Conservation (phyloP, 2,113 vertebrate genomes). For the Stegostoma tigrinum region DNA sequence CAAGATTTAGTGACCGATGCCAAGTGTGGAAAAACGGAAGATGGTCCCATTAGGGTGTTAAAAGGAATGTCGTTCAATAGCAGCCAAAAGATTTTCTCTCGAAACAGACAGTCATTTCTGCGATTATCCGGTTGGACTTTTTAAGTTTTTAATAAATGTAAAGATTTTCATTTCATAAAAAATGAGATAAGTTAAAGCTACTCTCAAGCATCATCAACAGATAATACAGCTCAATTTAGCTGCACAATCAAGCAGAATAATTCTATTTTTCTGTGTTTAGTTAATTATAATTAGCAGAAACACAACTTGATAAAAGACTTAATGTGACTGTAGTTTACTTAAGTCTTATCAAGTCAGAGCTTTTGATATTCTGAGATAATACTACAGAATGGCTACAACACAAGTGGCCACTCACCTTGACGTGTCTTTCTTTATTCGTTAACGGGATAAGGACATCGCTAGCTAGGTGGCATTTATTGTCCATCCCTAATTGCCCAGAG, state of each 20-base stretch:
- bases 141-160: not conserved
- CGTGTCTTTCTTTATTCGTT: no score
- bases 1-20: not conserved
- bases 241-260: not conserved
- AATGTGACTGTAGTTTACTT: slow-evolving; percentile 21
- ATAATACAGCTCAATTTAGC: not conserved
- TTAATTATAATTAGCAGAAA: not conserved
- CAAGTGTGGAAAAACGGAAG: not conserved
- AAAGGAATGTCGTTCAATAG: not conserved
- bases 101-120: not conserved
- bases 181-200: not conserved
- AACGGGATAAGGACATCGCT: no score
- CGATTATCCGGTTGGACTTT: not conserved
- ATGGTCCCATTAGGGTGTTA: not conserved
- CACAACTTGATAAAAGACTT: slow-evolving; percentile 16
- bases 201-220: not conserved
- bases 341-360: slow-evolving; percentile 28
- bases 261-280: not conserved
- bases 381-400: no score
- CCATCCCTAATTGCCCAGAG: no score
- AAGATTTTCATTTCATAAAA: not conserved
- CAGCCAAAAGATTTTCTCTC: not conserved
- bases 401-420: no score
- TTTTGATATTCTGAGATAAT: no score
- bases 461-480: no score